Evolutionary conservation across 1,140 invertebrate species (phyloP), one percentile per base, ranked within the genome.

Genomic region (Drosophila bocqueti): DNA sequence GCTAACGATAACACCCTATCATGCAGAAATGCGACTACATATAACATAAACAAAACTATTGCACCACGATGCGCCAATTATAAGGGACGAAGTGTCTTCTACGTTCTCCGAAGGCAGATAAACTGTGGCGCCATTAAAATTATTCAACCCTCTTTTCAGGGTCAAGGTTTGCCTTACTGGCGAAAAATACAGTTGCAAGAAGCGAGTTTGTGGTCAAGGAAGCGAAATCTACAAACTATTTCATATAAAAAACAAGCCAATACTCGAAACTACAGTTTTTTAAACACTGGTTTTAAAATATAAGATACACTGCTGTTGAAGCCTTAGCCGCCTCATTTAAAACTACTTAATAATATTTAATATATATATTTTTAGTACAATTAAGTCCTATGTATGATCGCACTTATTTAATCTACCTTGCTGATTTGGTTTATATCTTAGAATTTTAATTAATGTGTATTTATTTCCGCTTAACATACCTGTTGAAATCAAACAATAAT

Each of bases 51-150:
- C 54, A 95, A 94, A 65, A 94, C 92, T 83, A 92, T 95, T 9
- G 94, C 95, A n/a, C 96, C 96, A 16, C 93, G 94, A 79, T 96
- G 96, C 84, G 82, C 91, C 47, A 94, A 95, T 76, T 94, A 94
- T 55, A 92, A 94, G 71, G 94, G 95, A 65, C 95, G 94, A 93
- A 95, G 94, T 76, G 94, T 96, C 2, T 96, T 95, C 84, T 92
- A 92, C 75, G 82, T 91, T 10, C 55, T 92, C 13, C 81, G 92
- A 10, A 81, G 79, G 59, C 76, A 80, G 16, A 63, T 92, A 7
- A 79, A 92, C 38, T 93, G 91, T 50, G 72, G 65, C 9, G 40
- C 72, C 9, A 69, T 49, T 18, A 9, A 29, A 24, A 69, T 82
- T 3, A 29, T 87, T 15, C 36, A 42, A 26, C n/a, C 42, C 10